phyloP scores from a whole-genome alignment of 1,140 invertebrate genomes.

The Plodia interpunctella region DNA sequence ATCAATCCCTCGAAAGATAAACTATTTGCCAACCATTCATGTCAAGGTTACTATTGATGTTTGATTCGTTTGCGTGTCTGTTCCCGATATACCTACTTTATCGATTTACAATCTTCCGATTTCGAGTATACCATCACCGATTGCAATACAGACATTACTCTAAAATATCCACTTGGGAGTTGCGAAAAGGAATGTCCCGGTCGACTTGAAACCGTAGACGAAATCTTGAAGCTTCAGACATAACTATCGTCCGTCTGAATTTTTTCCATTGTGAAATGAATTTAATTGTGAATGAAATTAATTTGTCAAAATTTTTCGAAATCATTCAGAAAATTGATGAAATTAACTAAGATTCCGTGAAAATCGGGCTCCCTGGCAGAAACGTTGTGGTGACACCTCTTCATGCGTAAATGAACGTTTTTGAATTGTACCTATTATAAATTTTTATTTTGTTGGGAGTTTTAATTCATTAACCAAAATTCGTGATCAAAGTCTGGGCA shows the following conservation, averaged over 20 bases:
- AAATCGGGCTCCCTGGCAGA: too few relatives aligned
- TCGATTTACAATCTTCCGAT: constrained; percentile 16
- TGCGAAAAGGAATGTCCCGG: background rate
- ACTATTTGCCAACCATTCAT: constrained; percentile 9
- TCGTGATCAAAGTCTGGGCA: too few relatives aligned
- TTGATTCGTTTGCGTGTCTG: constrained; percentile 28
- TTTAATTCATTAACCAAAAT: too few relatives aligned
- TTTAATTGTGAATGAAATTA: too few relatives aligned
- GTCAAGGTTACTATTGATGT: constrained; percentile 25
- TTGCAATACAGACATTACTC: constrained; percentile 6
- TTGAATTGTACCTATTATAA: too few relatives aligned
- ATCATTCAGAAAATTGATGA: too few relatives aligned
- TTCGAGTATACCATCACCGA: constrained; percentile 7
- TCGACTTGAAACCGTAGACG: background rate
- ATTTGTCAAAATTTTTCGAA: too few relatives aligned
- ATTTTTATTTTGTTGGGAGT: too few relatives aligned
- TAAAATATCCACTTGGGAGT: constrained; percentile 5
- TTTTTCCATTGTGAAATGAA: background rate
- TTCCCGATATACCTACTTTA: constrained; percentile 23
- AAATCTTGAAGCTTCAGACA: background rate
- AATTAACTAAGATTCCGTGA: too few relatives aligned
- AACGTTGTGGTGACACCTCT: too few relatives aligned
- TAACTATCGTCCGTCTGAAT: too few relatives aligned
- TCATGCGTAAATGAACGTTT: too few relatives aligned
- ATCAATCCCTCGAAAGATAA: background rate